Percentiles rank a stretch among this genome's conserved stretches.
Conservation (phyloP, 37 sponge, comb jelly and placozoan genomes). For the Ephydatia muelleri region DNA sequence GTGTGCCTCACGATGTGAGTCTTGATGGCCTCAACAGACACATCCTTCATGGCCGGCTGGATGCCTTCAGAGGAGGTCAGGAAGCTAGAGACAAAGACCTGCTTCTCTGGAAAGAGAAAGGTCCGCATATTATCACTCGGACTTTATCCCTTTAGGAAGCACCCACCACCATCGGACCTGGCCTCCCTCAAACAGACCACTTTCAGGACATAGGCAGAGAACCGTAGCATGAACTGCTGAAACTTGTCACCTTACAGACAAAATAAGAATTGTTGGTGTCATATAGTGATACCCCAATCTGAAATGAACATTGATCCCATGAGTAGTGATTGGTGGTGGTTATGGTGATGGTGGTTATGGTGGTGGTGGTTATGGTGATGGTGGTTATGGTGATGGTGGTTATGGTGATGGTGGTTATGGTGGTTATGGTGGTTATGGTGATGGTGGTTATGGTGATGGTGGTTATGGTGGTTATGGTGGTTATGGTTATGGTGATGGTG, state of each 20-base stretch:
- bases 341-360: no score
- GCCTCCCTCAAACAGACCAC: slow-evolving; percentile 33
- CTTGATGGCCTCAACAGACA: slow-evolving; percentile 14
- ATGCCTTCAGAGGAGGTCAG: slow-evolving; percentile 19
- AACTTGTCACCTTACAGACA: slow-evolving; percentile 63
- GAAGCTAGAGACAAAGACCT: slow-evolving; percentile 40
- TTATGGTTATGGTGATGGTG: no score
- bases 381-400: no score
- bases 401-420: no score
- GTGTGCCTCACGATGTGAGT: slow-evolving; percentile 40
- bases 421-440: no score
- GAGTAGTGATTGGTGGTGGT: neutral
- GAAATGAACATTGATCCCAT: neutral
- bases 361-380: no score
- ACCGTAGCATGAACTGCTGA: slow-evolving; percentile 47
- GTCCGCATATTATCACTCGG: neutral
- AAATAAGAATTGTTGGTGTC: neutral
- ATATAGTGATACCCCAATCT: neutral
- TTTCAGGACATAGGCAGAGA: slow-evolving; percentile 62
- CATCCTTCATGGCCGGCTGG: slow-evolving; percentile 15
- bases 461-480: no score
- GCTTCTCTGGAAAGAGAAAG: slow-evolving; percentile 8
- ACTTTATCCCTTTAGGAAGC: neutral
- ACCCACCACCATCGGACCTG: slow-evolving; percentile 22
- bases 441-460: no score